Percentiles rank a stretch among this genome's conserved stretches.
Conservation (phyloP, 1,140 invertebrate species). For the Hylyphantes graminicola region DNA sequence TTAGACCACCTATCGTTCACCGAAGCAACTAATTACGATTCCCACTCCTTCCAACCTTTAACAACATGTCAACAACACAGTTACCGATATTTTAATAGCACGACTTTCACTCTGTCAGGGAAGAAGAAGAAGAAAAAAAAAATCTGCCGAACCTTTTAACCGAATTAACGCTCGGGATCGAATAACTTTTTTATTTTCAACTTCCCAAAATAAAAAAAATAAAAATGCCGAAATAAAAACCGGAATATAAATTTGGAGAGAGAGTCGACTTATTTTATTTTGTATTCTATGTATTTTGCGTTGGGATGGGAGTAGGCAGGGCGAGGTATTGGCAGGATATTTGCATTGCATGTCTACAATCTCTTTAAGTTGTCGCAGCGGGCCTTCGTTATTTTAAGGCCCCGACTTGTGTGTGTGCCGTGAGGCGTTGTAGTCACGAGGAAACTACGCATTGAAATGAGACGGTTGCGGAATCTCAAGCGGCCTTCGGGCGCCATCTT, state of each 20-base stretch:
- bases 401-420: constrained; percentile 28
- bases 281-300: constrained; percentile 20
- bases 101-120: background rate
- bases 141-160: constrained; percentile 59
- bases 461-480: background rate
- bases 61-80: constrained; percentile 49
- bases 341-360: constrained; percentile 55
- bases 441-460: constrained; percentile 41
- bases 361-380: constrained; percentile 54
- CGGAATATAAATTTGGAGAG: constrained; percentile 40
- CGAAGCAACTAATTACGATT: constrained; percentile 14
- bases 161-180: constrained; percentile 44
- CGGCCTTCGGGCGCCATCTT: constrained; percentile 14
- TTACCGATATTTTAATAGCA: constrained; percentile 56
- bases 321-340: constrained; percentile 9
- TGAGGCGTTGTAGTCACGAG: constrained; percentile 26
- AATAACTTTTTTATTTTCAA: background rate
- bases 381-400: constrained; percentile 54
- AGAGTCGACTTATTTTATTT: constrained; percentile 45
- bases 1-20: no score
- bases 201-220: constrained; percentile 59
- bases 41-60: background rate
- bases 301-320: background rate
- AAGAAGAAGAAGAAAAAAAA: constrained; percentile 21
- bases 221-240: background rate